phyloP scores from a whole-genome alignment of 2,888 invertebrate genomes.

The Idaea dimidiata region DNA sequence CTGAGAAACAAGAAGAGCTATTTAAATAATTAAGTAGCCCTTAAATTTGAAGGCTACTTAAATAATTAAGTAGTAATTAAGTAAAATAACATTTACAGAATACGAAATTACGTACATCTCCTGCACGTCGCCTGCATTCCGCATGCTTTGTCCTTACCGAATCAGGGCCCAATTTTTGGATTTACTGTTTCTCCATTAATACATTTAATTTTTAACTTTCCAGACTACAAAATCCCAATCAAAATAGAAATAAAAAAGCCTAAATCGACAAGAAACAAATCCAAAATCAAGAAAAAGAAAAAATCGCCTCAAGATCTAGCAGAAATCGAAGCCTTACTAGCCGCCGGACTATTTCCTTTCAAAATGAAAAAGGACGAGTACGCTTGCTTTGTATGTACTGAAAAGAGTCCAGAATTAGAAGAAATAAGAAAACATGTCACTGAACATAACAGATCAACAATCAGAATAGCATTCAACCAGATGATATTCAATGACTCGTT shows the following conservation, averaged over 20 bases:
- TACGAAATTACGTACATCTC: no score
- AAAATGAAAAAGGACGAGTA: slow-evolving; percentile 59
- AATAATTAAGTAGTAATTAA: no score
- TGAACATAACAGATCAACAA: slow-evolving; percentile 51
- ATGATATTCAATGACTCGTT: slow-evolving; percentile 60
- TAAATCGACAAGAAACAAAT: slow-evolving; percentile 37
- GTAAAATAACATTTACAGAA: no score
- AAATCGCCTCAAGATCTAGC: slow-evolving; percentile 43
- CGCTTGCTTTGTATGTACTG: slow-evolving; percentile 58
- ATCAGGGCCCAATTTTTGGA: no score
- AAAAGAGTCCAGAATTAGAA: slow-evolving; percentile 51
- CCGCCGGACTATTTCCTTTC: slow-evolving; percentile 62
- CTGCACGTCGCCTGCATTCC: no score
- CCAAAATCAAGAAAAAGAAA: slow-evolving; percentile 37
- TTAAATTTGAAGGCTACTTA: no score
- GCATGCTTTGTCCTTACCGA: no score
- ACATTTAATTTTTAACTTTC: slow-evolving; percentile 2
- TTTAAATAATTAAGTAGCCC: no score
- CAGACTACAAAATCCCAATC: slow-evolving; percentile 29
- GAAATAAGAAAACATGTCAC: slow-evolving; percentile 53
- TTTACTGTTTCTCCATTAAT: neutral
- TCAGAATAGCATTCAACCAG: slow-evolving; percentile 63
- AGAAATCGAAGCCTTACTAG: slow-evolving; percentile 56
- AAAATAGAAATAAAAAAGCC: slow-evolving; percentile 49
- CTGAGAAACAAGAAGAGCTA: no score